A percentile compares a stretch with the other conserved stretches of the same genome.
These are phyloP conservation scores for Thaleichthys pacificus DNA, from an alignment of 2,797 vertebrate species.

Conservation along the genomic window DNA sequence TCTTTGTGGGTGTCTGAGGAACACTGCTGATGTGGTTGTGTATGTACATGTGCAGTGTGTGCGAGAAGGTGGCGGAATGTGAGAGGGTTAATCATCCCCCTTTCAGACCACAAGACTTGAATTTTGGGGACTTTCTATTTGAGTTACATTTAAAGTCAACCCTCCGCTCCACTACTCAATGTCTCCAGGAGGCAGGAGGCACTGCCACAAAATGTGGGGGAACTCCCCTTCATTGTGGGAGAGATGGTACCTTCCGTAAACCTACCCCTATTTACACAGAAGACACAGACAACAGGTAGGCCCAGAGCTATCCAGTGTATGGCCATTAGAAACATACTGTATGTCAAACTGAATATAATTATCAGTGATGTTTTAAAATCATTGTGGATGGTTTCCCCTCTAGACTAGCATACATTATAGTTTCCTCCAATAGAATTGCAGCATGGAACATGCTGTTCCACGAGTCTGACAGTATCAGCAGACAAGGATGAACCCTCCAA, in stretches of 20 bases:
- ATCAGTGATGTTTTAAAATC: too few relatives aligned
- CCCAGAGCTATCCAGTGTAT: neutral
- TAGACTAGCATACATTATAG: too few relatives aligned
- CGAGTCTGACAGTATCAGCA: too few relatives aligned
- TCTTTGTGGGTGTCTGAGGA: too few relatives aligned
- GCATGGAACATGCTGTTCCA: too few relatives aligned
- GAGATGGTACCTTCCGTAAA: slow-evolving; percentile 51
- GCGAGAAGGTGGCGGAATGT: neutral
- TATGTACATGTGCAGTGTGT: slow-evolving; percentile 3
- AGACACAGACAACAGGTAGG: neutral
- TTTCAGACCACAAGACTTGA: slow-evolving; percentile 36
- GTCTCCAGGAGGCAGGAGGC: neutral
- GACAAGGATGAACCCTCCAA: too few relatives aligned
- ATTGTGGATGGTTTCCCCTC: too few relatives aligned
- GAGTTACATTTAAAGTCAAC: slow-evolving; percentile 1
- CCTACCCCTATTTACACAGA: neutral
- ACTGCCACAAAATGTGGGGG: slow-evolving; percentile 26
- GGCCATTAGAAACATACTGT: too few relatives aligned
- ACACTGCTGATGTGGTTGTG: neutral
- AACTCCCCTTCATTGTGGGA: slow-evolving; percentile 41
- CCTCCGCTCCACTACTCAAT: neutral
- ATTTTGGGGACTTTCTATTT: slow-evolving; percentile 65
- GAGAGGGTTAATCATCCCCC: slow-evolving; percentile 40
- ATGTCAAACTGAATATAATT: too few relatives aligned
- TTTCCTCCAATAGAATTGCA: too few relatives aligned